These are phyloP conservation scores for Sitta europaea DNA, from an alignment of 2,113 vertebrate genomes.

Conservation along the genomic window DNA sequence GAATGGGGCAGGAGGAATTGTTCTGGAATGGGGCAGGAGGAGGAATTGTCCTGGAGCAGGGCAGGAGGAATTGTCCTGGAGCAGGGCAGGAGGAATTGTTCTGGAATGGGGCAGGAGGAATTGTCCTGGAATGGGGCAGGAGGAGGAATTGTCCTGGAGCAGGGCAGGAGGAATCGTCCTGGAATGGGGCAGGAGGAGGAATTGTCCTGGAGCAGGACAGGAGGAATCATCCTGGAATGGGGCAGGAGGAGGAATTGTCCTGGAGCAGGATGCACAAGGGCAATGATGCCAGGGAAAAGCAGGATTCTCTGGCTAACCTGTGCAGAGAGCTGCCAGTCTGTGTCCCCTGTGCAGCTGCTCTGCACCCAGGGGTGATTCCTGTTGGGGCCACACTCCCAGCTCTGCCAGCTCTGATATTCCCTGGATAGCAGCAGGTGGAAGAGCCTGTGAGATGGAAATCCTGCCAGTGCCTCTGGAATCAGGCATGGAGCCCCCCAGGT, in stretches of 20 bases:
- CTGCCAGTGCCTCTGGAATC: too few relatives aligned
- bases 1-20: neutral
- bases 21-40: neutral
- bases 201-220: neutral
- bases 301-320: neutral
- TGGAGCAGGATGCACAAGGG: neutral
- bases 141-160: neutral
- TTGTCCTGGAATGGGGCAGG: neutral
- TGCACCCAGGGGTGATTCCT: neutral
- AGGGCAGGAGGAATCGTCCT: neutral
- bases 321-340: neutral
- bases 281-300: too few relatives aligned
- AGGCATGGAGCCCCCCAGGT: neutral
- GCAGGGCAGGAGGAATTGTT: too few relatives aligned
- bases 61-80: neutral
- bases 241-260: neutral
- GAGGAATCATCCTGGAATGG: neutral
- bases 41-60: accelerated
- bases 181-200: neutral
- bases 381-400: neutral
- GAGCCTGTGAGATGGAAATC: neutral
- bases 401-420: neutral
- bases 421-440: accelerated
- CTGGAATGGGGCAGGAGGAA: neutral
- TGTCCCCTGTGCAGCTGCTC: neutral